Percentiles rank a stretch among this genome's conserved stretches.
Conservation (phyloP, 2,888 invertebrate genomes). For the Lasioglossum marginatum region DNA sequence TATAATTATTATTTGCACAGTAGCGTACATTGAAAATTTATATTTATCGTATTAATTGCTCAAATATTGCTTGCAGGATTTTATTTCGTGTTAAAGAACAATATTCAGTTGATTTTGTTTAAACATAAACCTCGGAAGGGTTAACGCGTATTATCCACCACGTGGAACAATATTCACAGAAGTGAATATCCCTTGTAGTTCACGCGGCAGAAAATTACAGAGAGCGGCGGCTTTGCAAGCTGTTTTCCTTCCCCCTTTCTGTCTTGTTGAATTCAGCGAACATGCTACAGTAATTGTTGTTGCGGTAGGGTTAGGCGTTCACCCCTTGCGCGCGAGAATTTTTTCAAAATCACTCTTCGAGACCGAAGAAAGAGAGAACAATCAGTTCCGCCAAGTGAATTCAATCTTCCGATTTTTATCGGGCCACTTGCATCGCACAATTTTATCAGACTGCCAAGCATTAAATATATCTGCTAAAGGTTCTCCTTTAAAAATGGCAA, state of each 20-base stretch:
- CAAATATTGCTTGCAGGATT: too few relatives aligned
- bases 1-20: too few relatives aligned
- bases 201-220: slow-evolving; percentile 38
- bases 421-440: too few relatives aligned
- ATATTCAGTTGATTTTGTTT: background rate
- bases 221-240: slow-evolving; percentile 29
- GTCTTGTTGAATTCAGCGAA: background rate
- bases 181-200: slow-evolving; percentile 33
- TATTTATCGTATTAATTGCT: too few relatives aligned
- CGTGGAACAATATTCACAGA: slow-evolving; percentile 18
- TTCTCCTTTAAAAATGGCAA: too few relatives aligned
- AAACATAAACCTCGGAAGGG: background rate
- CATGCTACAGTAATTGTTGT: background rate
- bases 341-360: background rate
- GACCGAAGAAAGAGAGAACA: background rate
- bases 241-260: slow-evolving; percentile 19
- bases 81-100: background rate
- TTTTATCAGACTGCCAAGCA: too few relatives aligned
- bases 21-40: too few relatives aligned
- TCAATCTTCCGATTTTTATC: too few relatives aligned
- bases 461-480: too few relatives aligned
- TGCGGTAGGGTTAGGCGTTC: background rate
- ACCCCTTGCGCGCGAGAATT: background rate
- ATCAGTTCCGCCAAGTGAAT: too few relatives aligned
- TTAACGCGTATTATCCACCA: slow-evolving; percentile 9